Evolutionary conservation across 2,888 invertebrate species (phyloP).

Genomic region (Drosophila nr. perissopoda): DNA sequence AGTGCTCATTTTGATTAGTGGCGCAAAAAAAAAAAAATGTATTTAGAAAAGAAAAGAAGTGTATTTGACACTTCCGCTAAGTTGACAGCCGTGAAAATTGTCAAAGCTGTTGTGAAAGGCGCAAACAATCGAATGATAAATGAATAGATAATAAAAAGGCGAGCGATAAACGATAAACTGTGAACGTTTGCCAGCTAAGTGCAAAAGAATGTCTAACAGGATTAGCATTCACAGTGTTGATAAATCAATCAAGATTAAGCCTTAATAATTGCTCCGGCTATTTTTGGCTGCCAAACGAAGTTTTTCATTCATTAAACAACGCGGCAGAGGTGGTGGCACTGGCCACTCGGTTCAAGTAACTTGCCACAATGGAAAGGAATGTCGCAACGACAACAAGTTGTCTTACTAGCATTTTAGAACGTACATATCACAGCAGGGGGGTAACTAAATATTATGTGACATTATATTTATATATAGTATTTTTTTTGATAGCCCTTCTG

Average conservation of each 20-base stretch:
- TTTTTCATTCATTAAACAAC: constrained; percentile 38
- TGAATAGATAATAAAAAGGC: constrained; percentile 32
- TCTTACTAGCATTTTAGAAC: constrained; percentile 58
- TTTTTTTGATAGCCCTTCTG: constrained; percentile 37
- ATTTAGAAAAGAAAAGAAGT: background rate
- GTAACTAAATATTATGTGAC: constrained; percentile 66
- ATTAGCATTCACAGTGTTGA: constrained; percentile 62
- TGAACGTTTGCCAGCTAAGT: constrained; percentile 56
- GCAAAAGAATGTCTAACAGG: constrained; percentile 79
- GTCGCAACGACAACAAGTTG: constrained; percentile 33
- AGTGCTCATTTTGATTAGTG: constrained; percentile 42
- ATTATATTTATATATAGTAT: constrained; percentile 30
- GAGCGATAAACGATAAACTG: constrained; percentile 18
- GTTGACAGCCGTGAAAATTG: constrained; percentile 80
- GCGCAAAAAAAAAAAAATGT: constrained; percentile 1
- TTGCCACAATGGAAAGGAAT: constrained; percentile 70
- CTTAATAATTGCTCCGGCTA: constrained; percentile 67
- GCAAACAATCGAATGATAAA: constrained; percentile 75
- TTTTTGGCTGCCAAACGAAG: constrained; percentile 32
- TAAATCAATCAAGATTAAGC: constrained; percentile 80
- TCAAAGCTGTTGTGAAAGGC: constrained; percentile 69
- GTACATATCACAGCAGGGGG: constrained; percentile 29
- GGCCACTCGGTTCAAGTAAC: constrained; percentile 68
- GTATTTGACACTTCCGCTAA: constrained; percentile 80
- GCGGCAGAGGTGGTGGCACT: constrained; percentile 47